Evolutionary conservation across 2,113 vertebrate genomes (phyloP).

Genomic region (Helogale parvula): DNA sequence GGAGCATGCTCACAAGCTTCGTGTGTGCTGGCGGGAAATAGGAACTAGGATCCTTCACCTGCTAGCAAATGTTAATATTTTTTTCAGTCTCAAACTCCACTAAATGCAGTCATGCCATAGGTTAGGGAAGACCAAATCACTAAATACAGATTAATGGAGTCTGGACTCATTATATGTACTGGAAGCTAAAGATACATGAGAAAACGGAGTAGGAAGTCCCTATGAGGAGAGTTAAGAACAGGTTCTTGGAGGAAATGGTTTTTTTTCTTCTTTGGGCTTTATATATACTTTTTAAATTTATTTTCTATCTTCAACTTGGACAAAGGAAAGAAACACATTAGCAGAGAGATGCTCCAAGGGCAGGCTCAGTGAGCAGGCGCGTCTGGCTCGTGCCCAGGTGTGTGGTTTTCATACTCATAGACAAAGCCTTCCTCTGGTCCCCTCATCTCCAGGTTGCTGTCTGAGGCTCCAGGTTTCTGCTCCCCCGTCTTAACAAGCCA

Average conservation of each 20-base stretch:
- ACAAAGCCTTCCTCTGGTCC: not conserved
- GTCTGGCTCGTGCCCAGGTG: rapidly evolving
- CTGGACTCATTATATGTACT: rapidly evolving
- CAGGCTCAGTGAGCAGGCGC: not conserved
- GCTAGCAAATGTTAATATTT: not conserved
- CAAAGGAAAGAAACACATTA: not conserved
- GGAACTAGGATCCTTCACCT: not conserved
- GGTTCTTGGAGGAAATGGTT: not conserved
- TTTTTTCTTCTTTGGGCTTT: not conserved
- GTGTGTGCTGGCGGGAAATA: not conserved
- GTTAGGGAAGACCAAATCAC: not conserved
- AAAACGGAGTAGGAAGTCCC: too few species aligned
- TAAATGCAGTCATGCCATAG: not conserved
- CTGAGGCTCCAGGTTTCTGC: not conserved
- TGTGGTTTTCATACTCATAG: not conserved
- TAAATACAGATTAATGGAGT: not conserved
- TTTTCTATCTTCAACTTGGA: not conserved
- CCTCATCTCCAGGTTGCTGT: not conserved
- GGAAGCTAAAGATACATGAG: not conserved
- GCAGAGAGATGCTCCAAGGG: not conserved
- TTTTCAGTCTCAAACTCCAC: not conserved
- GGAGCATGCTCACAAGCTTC: not conserved
- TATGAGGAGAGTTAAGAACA: not conserved
- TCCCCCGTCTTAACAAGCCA: not conserved
- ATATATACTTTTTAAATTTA: not conserved